A percentile compares a stretch with the other conserved stretches of the same genome.
Conservation (phyloP, 2,888 invertebrate genomes). For the Callinectes sapidus region DNA sequence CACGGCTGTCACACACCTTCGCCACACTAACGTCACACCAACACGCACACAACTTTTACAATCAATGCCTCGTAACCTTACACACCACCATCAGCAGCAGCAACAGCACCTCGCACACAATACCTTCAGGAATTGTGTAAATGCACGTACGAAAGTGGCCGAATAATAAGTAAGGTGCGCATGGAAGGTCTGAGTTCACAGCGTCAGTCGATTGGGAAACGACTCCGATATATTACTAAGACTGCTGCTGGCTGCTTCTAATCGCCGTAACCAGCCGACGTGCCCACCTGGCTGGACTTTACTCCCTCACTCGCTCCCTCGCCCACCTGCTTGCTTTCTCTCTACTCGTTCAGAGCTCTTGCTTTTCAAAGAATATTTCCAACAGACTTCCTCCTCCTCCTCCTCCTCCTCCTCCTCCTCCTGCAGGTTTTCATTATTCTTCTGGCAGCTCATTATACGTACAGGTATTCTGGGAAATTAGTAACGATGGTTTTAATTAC, state of each 20-base stretch:
- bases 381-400: not conserved
- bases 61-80: not conserved
- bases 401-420: not conserved
- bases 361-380: not conserved
- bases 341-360: not conserved
- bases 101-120: not conserved
- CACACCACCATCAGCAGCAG: not conserved
- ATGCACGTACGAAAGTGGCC: not conserved
- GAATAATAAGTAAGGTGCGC: not conserved
- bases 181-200: not conserved
- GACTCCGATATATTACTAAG: not conserved
- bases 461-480: conserved; percentile 25
- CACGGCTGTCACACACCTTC: not conserved
- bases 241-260: not conserved
- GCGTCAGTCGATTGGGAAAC: not conserved
- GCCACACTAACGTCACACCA: not conserved
- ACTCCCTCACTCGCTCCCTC: not conserved
- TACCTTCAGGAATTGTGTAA: not conserved
- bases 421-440: conserved; percentile 6
- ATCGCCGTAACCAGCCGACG: not conserved
- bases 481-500: conserved; percentile 16
- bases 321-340: not conserved
- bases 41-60: not conserved
- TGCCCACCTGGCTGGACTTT: not conserved
- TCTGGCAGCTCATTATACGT: conserved; percentile 19